Base-by-base conservation (phyloP, 2,888 invertebrate genomes). In the Phorcus lineatus region DNA sequence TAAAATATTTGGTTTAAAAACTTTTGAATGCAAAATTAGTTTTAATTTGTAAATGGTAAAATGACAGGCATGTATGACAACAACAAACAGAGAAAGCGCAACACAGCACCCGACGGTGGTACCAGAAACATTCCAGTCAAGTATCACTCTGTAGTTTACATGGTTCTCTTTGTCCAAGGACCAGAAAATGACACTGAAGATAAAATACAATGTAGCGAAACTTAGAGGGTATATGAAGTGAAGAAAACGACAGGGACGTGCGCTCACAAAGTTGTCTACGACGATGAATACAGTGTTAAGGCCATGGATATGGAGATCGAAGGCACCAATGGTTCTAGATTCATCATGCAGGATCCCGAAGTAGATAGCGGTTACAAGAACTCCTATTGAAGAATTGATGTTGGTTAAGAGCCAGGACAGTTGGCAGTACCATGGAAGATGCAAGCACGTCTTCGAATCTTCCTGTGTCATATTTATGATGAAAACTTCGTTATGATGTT, bases 51-150 rank as follows among this genome's bases (percentile, higher is more conserved):
- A 88, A 1, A 88, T n/a, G 3, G 84, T 85, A 78, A 87, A 90
- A 19, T 83, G 83, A 9, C 84, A 4, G 11, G 85, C 62, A 22
- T 90, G 90, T 36, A 90, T 52, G 19, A 88, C 62, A 3, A 88
- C 86, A 1, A 88, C 78, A 0, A 83, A 79, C 1, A 89, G 54
- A 6, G 89, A 81, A 22, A 90, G 17, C 0, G 85, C 77, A 11
- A 82, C 47, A 7, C 86, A 79, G 16, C 88, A 76, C 0, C 82
- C 81, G 2, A 81, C 22, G 11, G 89, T 86, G 52, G 79, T 74
- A 0, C 85, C 87, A 0, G 91, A 89, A 16, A 86, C 74, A 77
- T 89, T 91, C 91, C 91, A 92, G 80, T 92, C 92, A n/a, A 92
- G 78, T 2, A 92, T 87, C 7, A 80, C 80, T 0, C 86, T 85